phyloP scores from a whole-genome alignment of 1,140 invertebrate genomes.

The Drosophila eugracilis region DNA sequence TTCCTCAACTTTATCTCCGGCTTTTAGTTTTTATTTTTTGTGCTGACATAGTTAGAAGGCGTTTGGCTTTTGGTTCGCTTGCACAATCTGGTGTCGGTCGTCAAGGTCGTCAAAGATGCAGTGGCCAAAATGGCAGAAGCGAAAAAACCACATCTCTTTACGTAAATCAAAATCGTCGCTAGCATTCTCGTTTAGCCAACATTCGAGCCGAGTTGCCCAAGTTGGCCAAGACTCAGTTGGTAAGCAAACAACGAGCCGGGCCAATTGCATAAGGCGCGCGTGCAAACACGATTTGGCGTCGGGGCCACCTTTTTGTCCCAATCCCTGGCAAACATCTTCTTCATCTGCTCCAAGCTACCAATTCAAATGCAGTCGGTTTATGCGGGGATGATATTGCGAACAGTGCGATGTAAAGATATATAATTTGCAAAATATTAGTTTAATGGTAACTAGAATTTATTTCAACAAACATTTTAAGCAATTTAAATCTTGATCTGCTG shows the following conservation, averaged over 20 bases:
- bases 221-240: constrained; percentile 42
- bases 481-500: not conserved
- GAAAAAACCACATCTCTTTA: constrained; percentile 21
- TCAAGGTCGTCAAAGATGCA: constrained; percentile 52
- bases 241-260: constrained; percentile 29
- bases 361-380: constrained; percentile 14
- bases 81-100: constrained; percentile 45
- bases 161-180: constrained; percentile 49
- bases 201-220: constrained; percentile 1
- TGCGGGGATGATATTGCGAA: not conserved
- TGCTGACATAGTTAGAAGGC: constrained; percentile 43
- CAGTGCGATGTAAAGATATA: not conserved
- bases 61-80: constrained; percentile 33
- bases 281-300: constrained; percentile 44
- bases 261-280: constrained; percentile 39
- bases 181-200: constrained; percentile 13
- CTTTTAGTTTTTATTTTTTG: constrained; percentile 8
- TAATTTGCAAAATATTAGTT: too few species aligned
- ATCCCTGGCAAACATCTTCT: constrained; percentile 25
- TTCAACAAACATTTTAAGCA: not conserved
- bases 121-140: constrained; percentile 39
- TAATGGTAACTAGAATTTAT: too few species aligned
- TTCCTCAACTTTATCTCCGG: constrained; percentile 35
- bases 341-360: constrained; percentile 6
- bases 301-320: constrained; percentile 31